Evolutionary conservation across 2,888 invertebrate species (phyloP).

Genomic region (Spicauda simplicius): DNA sequence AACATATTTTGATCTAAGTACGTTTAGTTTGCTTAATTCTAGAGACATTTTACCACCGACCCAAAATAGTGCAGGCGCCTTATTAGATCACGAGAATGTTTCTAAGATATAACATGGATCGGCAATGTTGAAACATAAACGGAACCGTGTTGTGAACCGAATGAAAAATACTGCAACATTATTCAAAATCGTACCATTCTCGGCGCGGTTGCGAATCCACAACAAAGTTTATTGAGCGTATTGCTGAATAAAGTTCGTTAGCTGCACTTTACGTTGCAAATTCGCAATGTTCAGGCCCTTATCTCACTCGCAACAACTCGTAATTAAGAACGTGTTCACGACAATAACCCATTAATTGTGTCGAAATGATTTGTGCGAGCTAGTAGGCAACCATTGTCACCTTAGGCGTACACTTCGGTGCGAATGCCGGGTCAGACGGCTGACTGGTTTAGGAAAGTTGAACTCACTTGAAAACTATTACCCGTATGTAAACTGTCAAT

Average conservation of each 20-base stretch:
- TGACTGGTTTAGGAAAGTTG: conserved; percentile 15
- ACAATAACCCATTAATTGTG: conserved; percentile 72
- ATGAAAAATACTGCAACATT: conserved; percentile 28
- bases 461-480: neutral
- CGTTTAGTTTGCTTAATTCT: too few species aligned
- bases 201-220: conserved; percentile 20
- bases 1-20: too few species aligned
- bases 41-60: too few species aligned
- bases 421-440: conserved; percentile 20
- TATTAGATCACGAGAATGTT: too few species aligned
- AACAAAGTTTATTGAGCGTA: conserved; percentile 26
- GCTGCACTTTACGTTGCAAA: conserved; percentile 33
- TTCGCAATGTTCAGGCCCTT: conserved; percentile 38
- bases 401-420: conserved; percentile 46
- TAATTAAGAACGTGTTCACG: conserved; percentile 67
- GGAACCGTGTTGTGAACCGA: neutral
- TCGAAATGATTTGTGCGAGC: conserved; percentile 62
- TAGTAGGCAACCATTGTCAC: conserved; percentile 39
- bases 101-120: too few species aligned
- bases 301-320: conserved; percentile 55
- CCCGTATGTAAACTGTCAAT: neutral
- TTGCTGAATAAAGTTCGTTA: conserved; percentile 37
- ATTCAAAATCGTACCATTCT: conserved; percentile 32
- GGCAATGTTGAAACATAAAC: neutral
- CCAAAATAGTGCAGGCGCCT: too few species aligned